These are phyloP conservation scores for Cantharis lateralis DNA, from an alignment of 2,888 invertebrate species.

Conservation along the genomic window DNA sequence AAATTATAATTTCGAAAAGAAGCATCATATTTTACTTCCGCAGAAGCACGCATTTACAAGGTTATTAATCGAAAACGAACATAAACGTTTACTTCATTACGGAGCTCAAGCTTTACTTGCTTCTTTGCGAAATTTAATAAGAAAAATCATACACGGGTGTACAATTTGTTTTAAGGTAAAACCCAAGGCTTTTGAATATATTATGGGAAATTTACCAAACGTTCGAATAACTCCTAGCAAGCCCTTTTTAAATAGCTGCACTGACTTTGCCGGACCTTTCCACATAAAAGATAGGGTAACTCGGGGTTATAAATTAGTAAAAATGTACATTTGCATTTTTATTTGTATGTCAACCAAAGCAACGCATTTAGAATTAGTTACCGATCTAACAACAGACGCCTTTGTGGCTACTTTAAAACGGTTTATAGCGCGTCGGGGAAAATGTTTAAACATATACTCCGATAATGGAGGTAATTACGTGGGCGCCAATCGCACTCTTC, in stretches of 20 bases:
- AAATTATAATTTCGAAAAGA: too few species aligned
- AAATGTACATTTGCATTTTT: not conserved
- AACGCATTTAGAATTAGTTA: too few species aligned
- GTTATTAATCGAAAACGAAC: not conserved
- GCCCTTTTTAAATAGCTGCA: not conserved
- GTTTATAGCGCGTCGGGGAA: too few species aligned
- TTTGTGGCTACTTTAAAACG: too few species aligned
- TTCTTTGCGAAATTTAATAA: not conserved
- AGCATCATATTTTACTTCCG: too few species aligned
- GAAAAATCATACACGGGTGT: not conserved
- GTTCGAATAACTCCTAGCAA: not conserved
- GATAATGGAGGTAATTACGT: too few species aligned
- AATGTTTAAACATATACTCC: too few species aligned
- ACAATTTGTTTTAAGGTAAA: not conserved
- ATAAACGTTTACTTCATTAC: not conserved
- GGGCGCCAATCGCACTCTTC: too few species aligned
- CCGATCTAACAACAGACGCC: too few species aligned
- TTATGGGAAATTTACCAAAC: not conserved
- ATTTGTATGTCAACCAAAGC: not conserved
- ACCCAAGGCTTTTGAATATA: not conserved
- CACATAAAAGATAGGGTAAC: not conserved
- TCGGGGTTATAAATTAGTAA: too few species aligned
- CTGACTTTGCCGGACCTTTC: not conserved
- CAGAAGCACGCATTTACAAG: constrained; percentile 2
- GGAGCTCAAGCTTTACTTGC: not conserved